Evolutionary conservation across 1,140 invertebrate species (phyloP), one percentile per base, ranked within the genome.

Genomic region (Aporrectodea caliginosa): DNA sequence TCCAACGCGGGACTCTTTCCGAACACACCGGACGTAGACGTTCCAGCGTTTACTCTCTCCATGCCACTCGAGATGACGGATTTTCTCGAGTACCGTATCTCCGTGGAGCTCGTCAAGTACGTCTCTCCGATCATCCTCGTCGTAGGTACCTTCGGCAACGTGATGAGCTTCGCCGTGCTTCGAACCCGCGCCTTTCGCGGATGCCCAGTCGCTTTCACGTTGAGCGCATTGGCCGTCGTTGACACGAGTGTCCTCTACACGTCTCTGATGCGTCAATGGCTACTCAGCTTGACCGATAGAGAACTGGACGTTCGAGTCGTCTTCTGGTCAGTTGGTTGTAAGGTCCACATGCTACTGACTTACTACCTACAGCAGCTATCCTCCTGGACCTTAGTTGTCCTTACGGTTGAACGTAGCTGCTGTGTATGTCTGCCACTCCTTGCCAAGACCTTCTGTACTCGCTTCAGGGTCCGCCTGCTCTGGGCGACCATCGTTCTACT

Each of bases 301-400:
- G 43, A 31, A 70, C 16, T 78, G 1, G 79, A 79, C 27, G 76
- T 69, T 27, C 35, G 69, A 33, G 27, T 32, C n/a, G 22, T 76
- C 32, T 76, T 76, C 29, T 35, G 34, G 32, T 69, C 69, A 16
- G 43, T 58, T 22, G n/a, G 69, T 1, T 79, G 79, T 43, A 73
- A 74, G 34, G 27, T 79, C 1, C 72, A 69, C 27, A 32, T 35
- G 14, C 30, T 70, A 22, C 16, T 78, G 34, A 32, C 58, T n/a
- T 79, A 69, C 34, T 79, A 31, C 32, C 69, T 75, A 1, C 32
- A 32, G 27, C 73, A 80, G 32, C 74, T 78, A 79, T 75, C 78
- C 43, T 81, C 80, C 14, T 82, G 82, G 82, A 76, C 79, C 1
- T 73, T 82, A 16, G 82, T 82, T 2, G 72, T 78, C 16, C 77